These are phyloP conservation scores for Bibio marci DNA, from an alignment of 2,888 invertebrate species.

Conservation along the genomic window DNA sequence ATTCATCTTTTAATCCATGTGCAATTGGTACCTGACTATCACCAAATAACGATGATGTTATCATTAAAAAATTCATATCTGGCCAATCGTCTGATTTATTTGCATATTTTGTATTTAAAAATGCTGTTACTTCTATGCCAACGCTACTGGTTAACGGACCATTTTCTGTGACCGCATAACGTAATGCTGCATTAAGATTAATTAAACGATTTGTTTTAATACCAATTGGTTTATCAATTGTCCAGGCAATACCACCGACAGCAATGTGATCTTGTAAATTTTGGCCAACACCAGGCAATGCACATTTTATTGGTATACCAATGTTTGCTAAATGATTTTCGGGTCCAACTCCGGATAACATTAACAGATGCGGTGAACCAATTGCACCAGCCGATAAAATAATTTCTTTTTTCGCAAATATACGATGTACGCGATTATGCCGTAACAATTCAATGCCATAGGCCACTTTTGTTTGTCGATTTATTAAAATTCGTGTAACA, in stretches of 20 bases:
- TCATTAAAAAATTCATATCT: constrained; percentile 80
- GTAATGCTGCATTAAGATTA: constrained; percentile 63
- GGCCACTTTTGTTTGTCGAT: constrained; percentile 44
- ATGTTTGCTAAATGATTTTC: constrained; percentile 16
- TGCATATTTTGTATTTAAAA: constrained; percentile 76
- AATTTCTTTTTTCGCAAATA: constrained; percentile 59
- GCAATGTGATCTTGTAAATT: constrained; percentile 85
- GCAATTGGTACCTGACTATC: constrained; percentile 63
- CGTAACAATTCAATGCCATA: constrained; percentile 56
- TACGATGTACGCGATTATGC: constrained; percentile 35
- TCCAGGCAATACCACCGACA: constrained; percentile 68
- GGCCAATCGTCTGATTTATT: constrained; percentile 80
- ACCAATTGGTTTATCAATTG: constrained; percentile 64
- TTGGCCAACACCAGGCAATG: constrained; percentile 68
- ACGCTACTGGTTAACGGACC: constrained; percentile 76
- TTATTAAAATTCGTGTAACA: constrained; percentile 49
- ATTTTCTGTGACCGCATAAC: constrained; percentile 68
- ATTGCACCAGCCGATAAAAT: constrained; percentile 75
- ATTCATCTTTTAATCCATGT: constrained; percentile 65
- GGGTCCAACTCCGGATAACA: constrained; percentile 34
- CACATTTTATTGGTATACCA: constrained; percentile 36
- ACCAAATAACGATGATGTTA: constrained; percentile 62
- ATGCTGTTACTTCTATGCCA: constrained; percentile 74
- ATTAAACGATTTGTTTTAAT: constrained; percentile 65
- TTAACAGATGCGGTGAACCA: constrained; percentile 69